phyloP scores from a whole-genome alignment of 2,113 vertebrate species.

The Semnopithecus entellus region DNA sequence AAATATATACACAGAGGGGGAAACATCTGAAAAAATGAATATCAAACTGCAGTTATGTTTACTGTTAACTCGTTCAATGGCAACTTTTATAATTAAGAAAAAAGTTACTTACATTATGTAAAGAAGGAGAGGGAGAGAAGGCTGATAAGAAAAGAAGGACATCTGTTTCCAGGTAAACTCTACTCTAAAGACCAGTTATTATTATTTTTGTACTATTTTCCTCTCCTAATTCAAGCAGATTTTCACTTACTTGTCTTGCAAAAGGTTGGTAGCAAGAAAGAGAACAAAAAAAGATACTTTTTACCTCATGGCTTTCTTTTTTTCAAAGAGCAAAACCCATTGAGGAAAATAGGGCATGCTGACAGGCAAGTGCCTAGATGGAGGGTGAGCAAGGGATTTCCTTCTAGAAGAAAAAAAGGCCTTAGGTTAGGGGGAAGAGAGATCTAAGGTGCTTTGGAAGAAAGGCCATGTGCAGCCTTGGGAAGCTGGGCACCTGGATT shows the following conservation, averaged over 20 bases:
- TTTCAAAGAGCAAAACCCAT: neutral
- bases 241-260: neutral
- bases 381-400: neutral
- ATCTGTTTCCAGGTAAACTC: neutral
- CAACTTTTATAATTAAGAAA: conserved; percentile 17
- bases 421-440: neutral
- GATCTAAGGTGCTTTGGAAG: neutral
- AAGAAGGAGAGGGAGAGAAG: neutral
- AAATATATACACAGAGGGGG: neutral
- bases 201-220: neutral
- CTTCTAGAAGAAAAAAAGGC: neutral
- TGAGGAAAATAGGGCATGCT: neutral
- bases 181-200: neutral
- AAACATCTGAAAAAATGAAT: neutral
- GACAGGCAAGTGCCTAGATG: neutral
- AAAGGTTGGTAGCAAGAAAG: neutral
- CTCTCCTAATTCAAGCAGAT: neutral
- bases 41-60: neutral
- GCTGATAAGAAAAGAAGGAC: neutral
- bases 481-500: neutral
- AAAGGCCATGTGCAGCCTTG: fast-evolving
- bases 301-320: neutral
- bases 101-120: neutral
- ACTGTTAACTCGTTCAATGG: neutral
- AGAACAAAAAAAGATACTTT: neutral